Base-by-base conservation (phyloP, 2,113 vertebrate genomes). In the Enhydra lutris region DNA sequence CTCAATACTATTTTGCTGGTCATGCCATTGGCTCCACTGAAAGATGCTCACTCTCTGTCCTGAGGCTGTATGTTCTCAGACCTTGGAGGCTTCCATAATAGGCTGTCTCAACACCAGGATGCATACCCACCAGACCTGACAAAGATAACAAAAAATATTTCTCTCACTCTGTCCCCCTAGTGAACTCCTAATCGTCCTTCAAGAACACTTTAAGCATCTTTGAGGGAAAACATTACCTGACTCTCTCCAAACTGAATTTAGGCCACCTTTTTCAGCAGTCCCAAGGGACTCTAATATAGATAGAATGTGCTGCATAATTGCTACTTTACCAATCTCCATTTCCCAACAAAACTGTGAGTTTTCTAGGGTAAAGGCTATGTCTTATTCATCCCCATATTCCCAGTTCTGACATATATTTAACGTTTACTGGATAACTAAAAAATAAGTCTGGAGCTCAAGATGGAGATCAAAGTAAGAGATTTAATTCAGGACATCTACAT, bases 341-440 rank as follows among this genome's bases (percentile, higher is more conserved):
- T 50, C 96, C 42, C 78, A 96, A 59, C 36, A 82, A 97, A 74
- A 6, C 57, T 93, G 24, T 95, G 74, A 93, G n/a, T 86, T 36
- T 63, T 96, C 65, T 86, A 61, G 34, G 31, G 21, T 83, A 69
- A 91, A 95, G 8, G 74, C 6, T 76, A 12, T 55, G 47, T 52
- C 20, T 84, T 94, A 76, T 26, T 94, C 76, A 90, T 67, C 36
- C 74, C 20, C 26, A 78, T 31, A 91, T 59, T 79, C 24, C 34
- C 36, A 96, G 42, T 94, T 61, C 45, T 84, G 26, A 96, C 79
- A 88, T 92, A 97, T 63, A 94, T 42, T 92, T 96, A 78, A 73
- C 80, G 18, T 65, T 97, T 89, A 90, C 74, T 90, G n/a, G 76
- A 61, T 84, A 31, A 91, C 74, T 95, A 97, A 91, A 65, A 96